phyloP scores from a whole-genome alignment of 2,797 vertebrate genomes.

The Falco concolor region DNA sequence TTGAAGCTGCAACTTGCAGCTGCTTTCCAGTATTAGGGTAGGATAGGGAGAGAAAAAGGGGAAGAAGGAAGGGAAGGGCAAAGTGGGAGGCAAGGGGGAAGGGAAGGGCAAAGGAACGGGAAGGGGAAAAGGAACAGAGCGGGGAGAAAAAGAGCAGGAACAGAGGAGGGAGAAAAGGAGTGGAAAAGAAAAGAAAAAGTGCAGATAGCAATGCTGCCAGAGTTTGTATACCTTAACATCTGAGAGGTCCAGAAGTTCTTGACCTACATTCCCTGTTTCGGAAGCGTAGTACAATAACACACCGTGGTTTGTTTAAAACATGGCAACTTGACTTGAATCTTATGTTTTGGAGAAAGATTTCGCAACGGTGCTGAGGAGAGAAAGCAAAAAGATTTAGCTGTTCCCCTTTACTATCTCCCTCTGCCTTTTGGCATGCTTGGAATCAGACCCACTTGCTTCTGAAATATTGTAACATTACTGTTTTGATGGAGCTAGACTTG shows the following conservation, averaged over 20 bases:
- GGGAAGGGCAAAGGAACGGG: too few species aligned
- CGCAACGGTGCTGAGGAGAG: slow-evolving; percentile 10
- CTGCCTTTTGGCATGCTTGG: slow-evolving; percentile 2
- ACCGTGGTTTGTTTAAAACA: slow-evolving; percentile 37
- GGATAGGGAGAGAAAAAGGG: not conserved
- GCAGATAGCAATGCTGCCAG: not conserved
- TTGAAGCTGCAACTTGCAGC: not conserved
- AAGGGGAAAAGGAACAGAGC: not conserved
- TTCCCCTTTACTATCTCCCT: not conserved
- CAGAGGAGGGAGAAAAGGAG: not conserved
- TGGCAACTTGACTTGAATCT: slow-evolving; percentile 36
- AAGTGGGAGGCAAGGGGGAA: not conserved
- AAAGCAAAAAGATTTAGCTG: slow-evolving; percentile 22
- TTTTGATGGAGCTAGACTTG: slow-evolving; percentile 8
- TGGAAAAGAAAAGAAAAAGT: not conserved
- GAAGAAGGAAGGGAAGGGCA: not conserved
- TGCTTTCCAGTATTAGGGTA: not conserved
- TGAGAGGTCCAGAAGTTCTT: slow-evolving; percentile 23
- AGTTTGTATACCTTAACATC: slow-evolving; percentile 40
- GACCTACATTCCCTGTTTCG: slow-evolving; percentile 11
- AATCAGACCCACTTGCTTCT: slow-evolving; percentile 17
- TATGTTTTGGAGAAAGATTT: slow-evolving; percentile 51
- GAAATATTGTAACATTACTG: not conserved
- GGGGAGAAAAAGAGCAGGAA: not conserved
- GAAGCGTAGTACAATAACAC: slow-evolving; percentile 21